Conservation (phyloP, 2,797 vertebrate genomes). For the Delichon dasypus region DNA sequence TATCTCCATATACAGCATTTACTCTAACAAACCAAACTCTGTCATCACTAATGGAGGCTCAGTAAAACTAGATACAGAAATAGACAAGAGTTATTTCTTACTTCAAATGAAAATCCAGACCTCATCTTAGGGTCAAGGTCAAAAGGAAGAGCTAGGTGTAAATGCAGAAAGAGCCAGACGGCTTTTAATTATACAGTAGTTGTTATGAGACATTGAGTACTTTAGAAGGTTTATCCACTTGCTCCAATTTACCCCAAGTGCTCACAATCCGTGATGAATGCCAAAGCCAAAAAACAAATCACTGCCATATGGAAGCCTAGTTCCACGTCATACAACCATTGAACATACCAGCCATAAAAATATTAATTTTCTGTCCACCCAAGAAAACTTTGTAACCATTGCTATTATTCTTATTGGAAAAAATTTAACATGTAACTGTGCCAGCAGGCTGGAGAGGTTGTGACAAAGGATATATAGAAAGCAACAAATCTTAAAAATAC, state of each 20-base stretch:
- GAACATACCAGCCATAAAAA: not conserved
- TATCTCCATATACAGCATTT: not conserved
- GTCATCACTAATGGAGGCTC: slow-evolving; percentile 1
- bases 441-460: not conserved
- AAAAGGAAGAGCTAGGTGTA: slow-evolving; percentile 22
- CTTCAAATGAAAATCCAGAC: slow-evolving; percentile 59
- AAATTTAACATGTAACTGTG: not conserved
- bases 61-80: slow-evolving; percentile 49
- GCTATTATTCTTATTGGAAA: not conserved
- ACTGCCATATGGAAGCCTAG: not conserved
- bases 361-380: not conserved
- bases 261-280: not conserved
- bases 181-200: slow-evolving; percentile 39
- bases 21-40: not conserved
- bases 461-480: not conserved
- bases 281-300: not conserved
- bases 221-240: slow-evolving; percentile 44
- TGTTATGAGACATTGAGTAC: slow-evolving; percentile 10
- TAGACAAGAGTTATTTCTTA: slow-evolving; percentile 43
- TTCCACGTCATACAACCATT: not conserved
- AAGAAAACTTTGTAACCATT: not conserved
- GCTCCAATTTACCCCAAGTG: slow-evolving; percentile 12
- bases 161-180: slow-evolving; percentile 16
- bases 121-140: slow-evolving; percentile 66
- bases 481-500: not conserved